Percentiles rank a stretch among this genome's conserved stretches.
Conservation (phyloP, 2,797 vertebrate species). For the Accipiter badius region DNA sequence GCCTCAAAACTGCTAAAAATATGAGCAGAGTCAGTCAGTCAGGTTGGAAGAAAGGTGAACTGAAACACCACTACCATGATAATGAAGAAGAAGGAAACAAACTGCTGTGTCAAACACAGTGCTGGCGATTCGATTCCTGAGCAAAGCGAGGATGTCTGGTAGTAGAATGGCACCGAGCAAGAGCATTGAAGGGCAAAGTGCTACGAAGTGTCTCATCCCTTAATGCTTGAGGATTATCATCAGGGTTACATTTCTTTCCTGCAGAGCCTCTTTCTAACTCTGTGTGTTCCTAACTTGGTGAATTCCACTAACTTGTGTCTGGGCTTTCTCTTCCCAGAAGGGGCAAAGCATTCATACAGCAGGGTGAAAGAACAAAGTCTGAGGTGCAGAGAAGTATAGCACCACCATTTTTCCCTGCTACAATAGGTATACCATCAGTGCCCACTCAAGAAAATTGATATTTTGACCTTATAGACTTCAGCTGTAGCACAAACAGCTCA, state of each 20-base stretch:
- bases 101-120: neutral
- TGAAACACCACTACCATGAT: neutral
- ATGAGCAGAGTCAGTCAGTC: neutral
- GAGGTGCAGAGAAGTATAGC: neutral
- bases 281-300: neutral
- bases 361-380: neutral
- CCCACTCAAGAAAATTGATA: neutral
- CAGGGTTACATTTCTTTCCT: neutral
- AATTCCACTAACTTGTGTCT: neutral
- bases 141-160: neutral
- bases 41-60: neutral
- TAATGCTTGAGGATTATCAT: neutral
- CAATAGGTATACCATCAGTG: neutral
- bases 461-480: neutral
- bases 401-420: neutral
- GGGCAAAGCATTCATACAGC: neutral
- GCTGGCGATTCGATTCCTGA: neutral
- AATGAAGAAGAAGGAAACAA: neutral
- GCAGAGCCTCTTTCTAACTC: neutral
- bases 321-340: neutral
- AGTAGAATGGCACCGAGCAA: neutral
- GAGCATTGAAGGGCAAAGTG: neutral
- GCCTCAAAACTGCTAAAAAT: neutral
- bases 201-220: neutral
- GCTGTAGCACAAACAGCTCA: neutral